Base-by-base conservation (phyloP, 2,113 vertebrate genomes). In the Otus sunia region DNA sequence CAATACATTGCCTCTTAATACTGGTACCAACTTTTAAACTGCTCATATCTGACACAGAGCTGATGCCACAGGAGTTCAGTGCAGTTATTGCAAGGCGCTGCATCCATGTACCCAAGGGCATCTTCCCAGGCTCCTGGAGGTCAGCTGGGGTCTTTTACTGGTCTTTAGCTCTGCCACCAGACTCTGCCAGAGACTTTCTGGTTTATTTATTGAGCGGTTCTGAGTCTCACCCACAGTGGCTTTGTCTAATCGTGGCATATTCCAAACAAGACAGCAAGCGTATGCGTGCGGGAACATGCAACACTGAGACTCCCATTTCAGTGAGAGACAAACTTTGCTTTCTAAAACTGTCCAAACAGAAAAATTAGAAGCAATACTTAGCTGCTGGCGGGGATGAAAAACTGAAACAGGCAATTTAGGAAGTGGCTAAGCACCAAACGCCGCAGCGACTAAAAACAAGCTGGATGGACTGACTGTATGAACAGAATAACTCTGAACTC, bases 381-480 rank as follows among this genome's bases (percentile, higher is more conserved):
- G 75, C 68, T 71, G 55, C 67, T 75, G 62, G 55, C 18, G 6
- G 41, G 56, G 66, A 16, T 56, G n/a, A 77, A 93, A 92, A 87
- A 25, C n/a, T 52, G 15, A 81, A 96, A 90, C 56, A 50, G 52
- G 45, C 50, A 56, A 91, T 86, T 88, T 63, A 88, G 78, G 59
- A 94, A 93, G 66, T 52, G 64, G 84, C 20, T 63, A 60, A 91
- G 77, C 55, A 92, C 21, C 58, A 95, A 83, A 89, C 78, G n/a
- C 82, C 91, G 63, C 80, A 91, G 84, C 45, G n/a, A 36, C 49
- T 15, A 37, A 88, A 88, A 50, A 7, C 59, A 86, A 80, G 59
- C 47, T 0, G 36, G 64, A 76, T 14, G n/a, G 75, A n/a, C 68
- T 63, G 71, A 50, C 29, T 62, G 53, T n/a, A 49, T 56, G 60